Base-by-base conservation (phyloP, 2,797 vertebrate species). In the Scarus forsteni region DNA sequence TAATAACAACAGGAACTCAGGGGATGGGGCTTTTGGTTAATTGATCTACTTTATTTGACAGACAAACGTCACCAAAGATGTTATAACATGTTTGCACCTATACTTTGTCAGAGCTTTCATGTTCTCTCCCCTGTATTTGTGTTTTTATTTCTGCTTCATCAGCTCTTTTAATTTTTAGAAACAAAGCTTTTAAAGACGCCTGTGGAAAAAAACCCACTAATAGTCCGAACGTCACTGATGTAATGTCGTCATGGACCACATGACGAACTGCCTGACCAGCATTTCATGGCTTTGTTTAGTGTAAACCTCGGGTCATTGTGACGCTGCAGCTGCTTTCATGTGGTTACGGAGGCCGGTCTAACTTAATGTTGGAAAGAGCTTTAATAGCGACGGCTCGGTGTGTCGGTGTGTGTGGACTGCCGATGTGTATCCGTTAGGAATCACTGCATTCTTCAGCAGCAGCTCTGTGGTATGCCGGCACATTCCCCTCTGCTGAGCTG, bases 401-500 rank as follows among this genome's bases (percentile, higher is more conserved):
- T 27, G 27, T 27, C 27, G 4, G 27, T 27, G 40, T 12, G 64
- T 49, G 57, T 27, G 66, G 35, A 59, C 64, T 49, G 18, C 14
- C 56, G 46, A 60, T 70, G 54, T 61, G 34, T 76, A 73, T 78
- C 73, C 64, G 43, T 81, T 75, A 86, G 83, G 79, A 97, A 97
- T 97, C 94, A 91, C 94, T 87, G 65, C 96, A 96, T 98, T 98
- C 96, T 96, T 96, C 75, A 81, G 83, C 89, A 87, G 88, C 88
- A 93, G 73, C 89, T 93, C 89, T 95, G 94, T 90, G 94, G 95
- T 94, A 90, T 92, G 95, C 96, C 95, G 95, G 94, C 90, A 89
- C 96, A 98, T 98, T 98, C 97, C 96, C 91, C 92, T 91, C 86
- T 85, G 88, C 92, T 98, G 96, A 98, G 95, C 94, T 97, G 93